Evolutionary conservation across 1,140 invertebrate species (phyloP), one percentile per base, ranked within the genome.

Genomic region (Thaumetopoea pityocampa): DNA sequence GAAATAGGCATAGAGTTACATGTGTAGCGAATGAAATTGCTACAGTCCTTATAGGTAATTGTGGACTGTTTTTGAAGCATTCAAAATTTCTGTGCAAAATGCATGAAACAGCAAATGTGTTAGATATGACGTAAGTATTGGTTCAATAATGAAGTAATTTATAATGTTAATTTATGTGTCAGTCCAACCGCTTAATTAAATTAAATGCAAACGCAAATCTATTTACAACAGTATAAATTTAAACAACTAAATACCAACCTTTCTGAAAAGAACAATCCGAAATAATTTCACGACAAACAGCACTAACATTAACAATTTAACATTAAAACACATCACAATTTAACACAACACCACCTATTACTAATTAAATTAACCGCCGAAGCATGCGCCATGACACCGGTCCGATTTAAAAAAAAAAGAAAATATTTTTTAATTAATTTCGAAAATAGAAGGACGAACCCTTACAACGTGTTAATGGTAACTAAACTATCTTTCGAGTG

Each of bases 281-380:
- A 37, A 44, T 27, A 38, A 51, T 28, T 45, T 30, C 38, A 55
- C 36, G 9, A 14, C n/a, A n/a, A 46, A 29, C 16, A 27, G 12
- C 45, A 41, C 29, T 40, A 40, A 34, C 17, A 47, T 41, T 27
- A 41, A 45, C 24, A 52, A 57, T 44, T 54, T 51, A 62, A n/a
- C 51, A 41, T 46, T 55, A 55, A 60, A 67, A 70, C 68, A 74
- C 67, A 71, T 68, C 67, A 76, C 71, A 71, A 69, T 67, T 50
- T 60, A 61, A 70, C 71, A 70, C 47, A 65, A 68, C 59, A 73
- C 64, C 43, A 48, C 44, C 40, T 41, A 53, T 49, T 67, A 73
- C 73, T 83, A 83, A 83, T 83, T 80, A 55, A 80, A 79, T 83
- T 83, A 83, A 61, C 54, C 56, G 36, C 54, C 41, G 50, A 63